Conservation (phyloP, 1,140 invertebrate species). For the Drosophila kikkawai region DNA sequence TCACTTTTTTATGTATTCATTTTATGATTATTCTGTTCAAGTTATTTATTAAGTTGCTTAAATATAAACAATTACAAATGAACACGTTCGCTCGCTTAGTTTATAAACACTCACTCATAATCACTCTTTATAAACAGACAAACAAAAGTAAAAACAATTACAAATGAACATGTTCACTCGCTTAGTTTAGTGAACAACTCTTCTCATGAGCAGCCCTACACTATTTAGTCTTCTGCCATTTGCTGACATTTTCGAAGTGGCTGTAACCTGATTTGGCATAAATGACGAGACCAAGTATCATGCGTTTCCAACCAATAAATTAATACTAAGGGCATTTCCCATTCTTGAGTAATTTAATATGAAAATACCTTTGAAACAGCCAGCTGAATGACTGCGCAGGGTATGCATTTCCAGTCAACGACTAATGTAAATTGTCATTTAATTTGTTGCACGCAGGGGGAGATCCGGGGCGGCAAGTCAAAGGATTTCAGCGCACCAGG, state of each 20-base stretch:
- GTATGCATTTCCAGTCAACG: slow-evolving; percentile 14
- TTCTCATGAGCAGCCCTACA: background rate
- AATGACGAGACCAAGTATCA: slow-evolving; percentile 18
- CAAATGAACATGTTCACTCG: background rate
- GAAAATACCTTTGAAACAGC: slow-evolving; percentile 35
- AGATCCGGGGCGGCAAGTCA: slow-evolving; percentile 15
- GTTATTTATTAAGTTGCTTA: no score
- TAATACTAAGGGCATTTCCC: slow-evolving; percentile 2
- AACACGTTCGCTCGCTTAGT: background rate
- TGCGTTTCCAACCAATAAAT: slow-evolving; percentile 12
- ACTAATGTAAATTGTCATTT: slow-evolving; percentile 41
- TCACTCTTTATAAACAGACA: no score
- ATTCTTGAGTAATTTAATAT: slow-evolving; percentile 40
- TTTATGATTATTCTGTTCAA: no score
- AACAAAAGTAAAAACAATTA: background rate
- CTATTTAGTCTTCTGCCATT: slow-evolving; percentile 6
- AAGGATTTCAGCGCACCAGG: slow-evolving; percentile 44
- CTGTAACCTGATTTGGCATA: slow-evolving; percentile 16
- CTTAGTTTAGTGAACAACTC: background rate
- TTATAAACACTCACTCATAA: background rate
- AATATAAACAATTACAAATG: background rate
- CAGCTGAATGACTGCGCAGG: slow-evolving; percentile 7
- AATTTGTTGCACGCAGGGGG: slow-evolving; percentile 22
- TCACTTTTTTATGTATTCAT: no score
- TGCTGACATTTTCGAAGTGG: slow-evolving; percentile 6